A percentile compares a stretch with the other conserved stretches of the same genome.
Evolutionary conservation across 2,888 invertebrate species (phyloP).

Genomic region (Euplexia lucipara): DNA sequence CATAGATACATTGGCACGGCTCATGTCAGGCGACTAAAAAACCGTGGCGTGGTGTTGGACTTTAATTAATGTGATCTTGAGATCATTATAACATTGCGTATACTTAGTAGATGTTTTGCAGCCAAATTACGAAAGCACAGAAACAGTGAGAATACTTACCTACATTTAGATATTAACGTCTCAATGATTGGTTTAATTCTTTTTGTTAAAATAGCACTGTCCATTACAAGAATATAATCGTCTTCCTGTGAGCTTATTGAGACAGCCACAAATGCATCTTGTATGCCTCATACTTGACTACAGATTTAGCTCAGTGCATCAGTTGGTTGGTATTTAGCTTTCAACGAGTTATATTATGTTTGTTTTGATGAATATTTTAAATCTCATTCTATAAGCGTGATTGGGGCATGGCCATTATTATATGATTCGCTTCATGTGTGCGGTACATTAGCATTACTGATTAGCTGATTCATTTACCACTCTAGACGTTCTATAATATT

Average conservation of each 20-base stretch:
- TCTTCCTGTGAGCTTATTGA: constrained; percentile 24
- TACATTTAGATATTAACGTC: too few species aligned
- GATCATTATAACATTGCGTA: not conserved
- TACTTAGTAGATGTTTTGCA: not conserved
- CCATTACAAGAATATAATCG: constrained; percentile 13
- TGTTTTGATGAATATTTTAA: constrained; percentile 36
- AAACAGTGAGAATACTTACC: too few species aligned
- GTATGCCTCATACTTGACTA: constrained; percentile 15
- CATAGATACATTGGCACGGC: not conserved
- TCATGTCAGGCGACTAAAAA: too few species aligned
- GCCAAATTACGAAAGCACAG: too few species aligned
- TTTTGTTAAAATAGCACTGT: constrained; percentile 6
- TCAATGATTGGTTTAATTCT: not conserved
- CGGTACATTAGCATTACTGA: constrained; percentile 9
- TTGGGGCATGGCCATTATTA: constrained; percentile 28
- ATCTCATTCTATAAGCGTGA: constrained; percentile 2
- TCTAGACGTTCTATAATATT: constrained; percentile 41
- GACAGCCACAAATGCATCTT: not conserved
- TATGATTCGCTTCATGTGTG: constrained; percentile 22
- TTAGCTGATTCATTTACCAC: constrained; percentile 13
- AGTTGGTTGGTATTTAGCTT: constrained; percentile 21
- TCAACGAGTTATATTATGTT: constrained; percentile 20
- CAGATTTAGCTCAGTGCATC: constrained; percentile 39
- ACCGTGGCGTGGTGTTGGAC: too few species aligned
- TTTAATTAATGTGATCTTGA: not conserved